A percentile compares a stretch with the other conserved stretches of the same genome.
Evolutionary conservation across 2,797 vertebrate genomes (phyloP).

Genomic region (Alosa sapidissima): DNA sequence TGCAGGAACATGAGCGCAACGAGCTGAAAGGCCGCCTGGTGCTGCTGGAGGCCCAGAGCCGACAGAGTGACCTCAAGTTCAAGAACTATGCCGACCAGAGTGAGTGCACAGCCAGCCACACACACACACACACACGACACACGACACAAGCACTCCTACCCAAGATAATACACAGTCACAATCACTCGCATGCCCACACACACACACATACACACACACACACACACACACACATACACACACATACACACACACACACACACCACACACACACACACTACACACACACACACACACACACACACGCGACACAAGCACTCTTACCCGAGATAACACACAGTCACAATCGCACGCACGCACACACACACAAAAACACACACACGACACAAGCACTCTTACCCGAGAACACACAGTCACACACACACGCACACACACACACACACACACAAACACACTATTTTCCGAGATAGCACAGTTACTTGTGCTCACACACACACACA

Average conservation of each 20-base stretch:
- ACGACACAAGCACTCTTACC: too few species aligned
- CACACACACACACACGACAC: neutral
- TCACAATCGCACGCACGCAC: too few species aligned
- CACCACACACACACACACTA: neutral
- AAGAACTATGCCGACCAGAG: conserved; percentile 98
- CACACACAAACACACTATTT: too few species aligned
- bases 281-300: neutral
- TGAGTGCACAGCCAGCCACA: conserved; percentile 68
- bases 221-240: neutral
- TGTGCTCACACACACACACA: neutral
- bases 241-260: neutral
- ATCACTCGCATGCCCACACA: too few species aligned
- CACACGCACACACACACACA: too few species aligned
- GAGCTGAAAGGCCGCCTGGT: conserved; percentile 88
- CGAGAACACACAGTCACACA: too few species aligned
- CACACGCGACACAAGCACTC: too few species aligned
- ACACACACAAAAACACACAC: neutral
- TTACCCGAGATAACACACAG: too few species aligned
- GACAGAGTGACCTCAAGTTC: conserved; percentile 92
- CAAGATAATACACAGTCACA: too few species aligned
- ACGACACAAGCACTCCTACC: too few species aligned
- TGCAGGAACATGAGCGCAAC: conserved; percentile 96
- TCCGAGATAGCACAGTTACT: too few species aligned
- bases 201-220: too few species aligned
- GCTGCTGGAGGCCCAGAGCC: conserved; percentile 85